Conservation (phyloP, 2,888 invertebrate species). For the Capitulum mitella region DNA sequence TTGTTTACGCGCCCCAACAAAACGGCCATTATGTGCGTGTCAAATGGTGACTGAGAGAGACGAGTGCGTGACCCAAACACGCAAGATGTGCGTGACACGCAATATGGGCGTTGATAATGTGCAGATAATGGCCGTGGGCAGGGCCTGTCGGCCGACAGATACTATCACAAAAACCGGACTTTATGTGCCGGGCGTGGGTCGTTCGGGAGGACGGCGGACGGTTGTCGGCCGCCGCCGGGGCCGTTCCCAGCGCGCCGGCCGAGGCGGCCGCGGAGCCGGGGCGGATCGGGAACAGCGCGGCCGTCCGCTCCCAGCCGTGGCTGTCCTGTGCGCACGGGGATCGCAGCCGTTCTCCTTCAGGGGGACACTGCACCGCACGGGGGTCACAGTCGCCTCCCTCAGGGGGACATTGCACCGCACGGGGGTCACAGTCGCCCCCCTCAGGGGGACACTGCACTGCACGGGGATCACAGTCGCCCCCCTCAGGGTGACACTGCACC, state of each 20-base stretch:
- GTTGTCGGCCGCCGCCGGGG: neutral
- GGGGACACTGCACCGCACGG: too few species aligned
- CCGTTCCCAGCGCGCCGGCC: neutral
- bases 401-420: too few species aligned
- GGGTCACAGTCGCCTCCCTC: too few species aligned
- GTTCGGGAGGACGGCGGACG: neutral
- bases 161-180: neutral
- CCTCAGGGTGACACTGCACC: too few species aligned
- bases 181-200: neutral
- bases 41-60: constrained; percentile 11
- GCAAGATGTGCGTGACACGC: neutral
- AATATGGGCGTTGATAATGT: constrained; percentile 6
- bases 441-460: too few species aligned
- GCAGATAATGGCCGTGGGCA: neutral
- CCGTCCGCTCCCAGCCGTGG: too few species aligned
- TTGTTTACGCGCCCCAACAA: constrained; percentile 17
- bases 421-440: too few species aligned
- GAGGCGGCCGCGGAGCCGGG: too few species aligned
- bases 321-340: too few species aligned
- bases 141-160: neutral
- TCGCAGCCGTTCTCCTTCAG: too few species aligned
- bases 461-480: too few species aligned
- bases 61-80: neutral
- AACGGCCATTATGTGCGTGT: constrained; percentile 12
- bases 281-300: too few species aligned